Evolutionary conservation across 2,888 invertebrate genomes (phyloP).

Genomic region (Eudemis profundana): DNA sequence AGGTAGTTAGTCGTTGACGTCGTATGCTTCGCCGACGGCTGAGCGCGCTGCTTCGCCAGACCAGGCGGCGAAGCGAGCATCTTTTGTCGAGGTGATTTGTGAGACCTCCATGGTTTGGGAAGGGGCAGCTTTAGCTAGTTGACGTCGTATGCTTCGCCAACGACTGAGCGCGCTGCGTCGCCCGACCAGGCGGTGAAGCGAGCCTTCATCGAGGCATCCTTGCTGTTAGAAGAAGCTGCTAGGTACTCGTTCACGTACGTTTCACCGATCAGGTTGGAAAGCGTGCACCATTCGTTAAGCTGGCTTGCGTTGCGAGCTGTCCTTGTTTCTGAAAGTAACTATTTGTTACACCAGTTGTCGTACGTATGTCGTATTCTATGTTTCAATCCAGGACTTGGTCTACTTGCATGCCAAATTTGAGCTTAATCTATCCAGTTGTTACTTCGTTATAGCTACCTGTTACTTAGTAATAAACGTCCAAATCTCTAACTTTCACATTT

Average conservation of each 20-base stretch:
- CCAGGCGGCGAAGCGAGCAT: slow-evolving; percentile 87
- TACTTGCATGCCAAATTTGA: too few relatives aligned
- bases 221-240: slow-evolving; percentile 64
- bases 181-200: slow-evolving; percentile 85
- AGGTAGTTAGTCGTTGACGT: slow-evolving; percentile 89
- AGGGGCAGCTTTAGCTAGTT: slow-evolving; percentile 90
- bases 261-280: slow-evolving; percentile 84
- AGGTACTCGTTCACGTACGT: slow-evolving; percentile 88
- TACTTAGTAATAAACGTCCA: too few relatives aligned
- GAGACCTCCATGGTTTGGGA: background rate
- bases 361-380: too few relatives aligned
- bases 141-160: slow-evolving; percentile 81
- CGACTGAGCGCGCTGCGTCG: slow-evolving; percentile 72
- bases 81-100: slow-evolving; percentile 92
- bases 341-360: too few relatives aligned
- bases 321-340: too few relatives aligned
- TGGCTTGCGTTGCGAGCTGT: too few relatives aligned
- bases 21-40: slow-evolving; percentile 78
- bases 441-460: too few relatives aligned
- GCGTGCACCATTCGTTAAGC: slow-evolving; percentile 94
- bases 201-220: slow-evolving; percentile 91
- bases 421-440: too few relatives aligned
- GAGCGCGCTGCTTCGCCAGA: slow-evolving; percentile 76
- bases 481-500: too few relatives aligned
- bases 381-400: too few relatives aligned